These are phyloP conservation scores for Malurus alboscapulatus DNA, from an alignment of 2,113 vertebrate species.

Conservation along the genomic window DNA sequence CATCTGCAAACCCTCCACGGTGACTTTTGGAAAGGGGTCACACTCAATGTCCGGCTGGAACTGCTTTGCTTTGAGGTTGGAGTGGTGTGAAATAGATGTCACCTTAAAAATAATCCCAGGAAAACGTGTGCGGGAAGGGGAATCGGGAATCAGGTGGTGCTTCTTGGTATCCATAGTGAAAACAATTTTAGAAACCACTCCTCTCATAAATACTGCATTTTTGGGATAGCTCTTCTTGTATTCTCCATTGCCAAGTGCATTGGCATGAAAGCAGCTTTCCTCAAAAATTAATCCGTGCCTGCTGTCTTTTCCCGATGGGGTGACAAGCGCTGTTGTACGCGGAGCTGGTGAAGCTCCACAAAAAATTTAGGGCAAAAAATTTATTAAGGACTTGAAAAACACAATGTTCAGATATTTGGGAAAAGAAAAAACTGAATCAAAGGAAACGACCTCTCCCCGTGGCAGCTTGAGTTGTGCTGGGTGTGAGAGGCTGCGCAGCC, in stretches of 20 bases:
- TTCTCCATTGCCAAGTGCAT: slow-evolving; percentile 49
- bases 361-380: neutral
- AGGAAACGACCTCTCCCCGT: accelerated
- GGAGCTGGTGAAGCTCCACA: neutral
- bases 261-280: slow-evolving; percentile 51
- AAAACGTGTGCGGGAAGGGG: neutral
- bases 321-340: neutral
- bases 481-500: neutral
- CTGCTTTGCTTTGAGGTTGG: neutral
- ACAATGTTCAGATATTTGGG: neutral
- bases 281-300: slow-evolving; percentile 54
- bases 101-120: neutral
- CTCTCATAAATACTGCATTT: slow-evolving; percentile 64
- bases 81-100: neutral
- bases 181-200: slow-evolving; percentile 60
- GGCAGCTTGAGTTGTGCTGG: neutral
- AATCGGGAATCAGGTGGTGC: slow-evolving; percentile 39
- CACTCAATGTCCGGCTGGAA: neutral
- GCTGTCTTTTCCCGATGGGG: slow-evolving; percentile 44
- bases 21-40: neutral
- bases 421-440: neutral
- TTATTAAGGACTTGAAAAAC: neutral
- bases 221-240: slow-evolving; percentile 30
- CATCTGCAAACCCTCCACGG: neutral
- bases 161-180: slow-evolving; percentile 48